Evolutionary conservation across 2,797 vertebrate species (phyloP).

Genomic region (Typhlichthys eigenmanni): DNA sequence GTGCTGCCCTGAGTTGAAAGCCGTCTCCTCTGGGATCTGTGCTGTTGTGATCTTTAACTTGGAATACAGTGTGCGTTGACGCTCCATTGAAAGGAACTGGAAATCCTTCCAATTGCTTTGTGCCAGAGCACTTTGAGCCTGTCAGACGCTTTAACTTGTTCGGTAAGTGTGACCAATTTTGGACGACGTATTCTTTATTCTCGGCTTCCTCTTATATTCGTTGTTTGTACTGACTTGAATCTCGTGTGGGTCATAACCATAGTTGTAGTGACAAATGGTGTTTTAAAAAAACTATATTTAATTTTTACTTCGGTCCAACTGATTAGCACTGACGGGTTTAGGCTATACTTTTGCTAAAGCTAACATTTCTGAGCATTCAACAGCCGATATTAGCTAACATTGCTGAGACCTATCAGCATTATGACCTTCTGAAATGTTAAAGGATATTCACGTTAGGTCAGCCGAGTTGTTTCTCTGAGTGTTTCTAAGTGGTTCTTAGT

Average conservation of each 20-base stretch:
- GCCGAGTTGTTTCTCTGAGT: too few relatives aligned
- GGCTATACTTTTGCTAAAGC: slow-evolving; percentile 16
- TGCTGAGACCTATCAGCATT: too few relatives aligned
- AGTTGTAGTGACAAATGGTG: neutral
- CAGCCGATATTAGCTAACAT: neutral
- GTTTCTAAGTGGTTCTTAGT: too few relatives aligned
- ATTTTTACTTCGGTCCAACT: neutral
- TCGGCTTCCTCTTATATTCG: slow-evolving; percentile 11
- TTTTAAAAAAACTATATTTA: too few relatives aligned
- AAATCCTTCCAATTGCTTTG: slow-evolving; percentile 21
- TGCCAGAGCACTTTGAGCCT: slow-evolving; percentile 18
- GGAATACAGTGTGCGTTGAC: slow-evolving; percentile 44
- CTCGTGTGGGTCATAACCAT: slow-evolving; percentile 16
- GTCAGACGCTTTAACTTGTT: slow-evolving; percentile 37
- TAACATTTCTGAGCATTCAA: slow-evolving; percentile 12
- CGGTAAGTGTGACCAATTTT: slow-evolving; percentile 55
- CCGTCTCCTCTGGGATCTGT: slow-evolving; percentile 30
- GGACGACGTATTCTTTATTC: neutral
- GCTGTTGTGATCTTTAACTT: slow-evolving; percentile 27
- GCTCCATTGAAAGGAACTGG: slow-evolving; percentile 9
- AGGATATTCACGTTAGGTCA: too few relatives aligned
- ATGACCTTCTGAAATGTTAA: too few relatives aligned
- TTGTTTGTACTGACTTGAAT: slow-evolving; percentile 29
- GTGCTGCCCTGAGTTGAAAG: slow-evolving; percentile 49
- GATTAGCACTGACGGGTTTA: neutral